These are phyloP conservation scores for Strix uralensis DNA, from an alignment of 2,113 vertebrate species.

Conservation along the genomic window DNA sequence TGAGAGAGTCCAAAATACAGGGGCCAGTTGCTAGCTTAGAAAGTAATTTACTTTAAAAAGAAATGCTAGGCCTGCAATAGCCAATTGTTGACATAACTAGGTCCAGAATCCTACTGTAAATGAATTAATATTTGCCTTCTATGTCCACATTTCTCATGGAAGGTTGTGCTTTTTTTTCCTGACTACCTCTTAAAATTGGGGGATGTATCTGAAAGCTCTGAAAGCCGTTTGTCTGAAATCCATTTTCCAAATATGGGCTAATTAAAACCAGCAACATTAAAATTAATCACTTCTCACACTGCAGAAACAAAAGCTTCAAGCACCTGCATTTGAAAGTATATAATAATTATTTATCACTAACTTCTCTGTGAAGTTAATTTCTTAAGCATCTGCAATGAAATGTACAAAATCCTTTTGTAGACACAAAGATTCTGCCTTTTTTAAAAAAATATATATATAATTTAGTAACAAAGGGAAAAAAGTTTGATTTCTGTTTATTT, in stretches of 20 bases:
- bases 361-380: background rate
- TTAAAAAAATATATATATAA: background rate
- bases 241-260: background rate
- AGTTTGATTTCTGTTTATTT: background rate
- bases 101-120: background rate
- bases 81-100: background rate
- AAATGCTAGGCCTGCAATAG: background rate
- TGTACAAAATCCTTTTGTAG: background rate
- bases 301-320: background rate
- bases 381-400: background rate
- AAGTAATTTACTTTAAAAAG: background rate
- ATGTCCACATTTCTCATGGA: background rate
- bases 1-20: background rate
- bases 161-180: background rate
- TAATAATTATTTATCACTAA: background rate
- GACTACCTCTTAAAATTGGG: background rate
- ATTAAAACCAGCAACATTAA: background rate
- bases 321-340: background rate
- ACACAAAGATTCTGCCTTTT: background rate
- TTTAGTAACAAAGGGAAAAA: background rate
- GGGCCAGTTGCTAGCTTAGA: background rate
- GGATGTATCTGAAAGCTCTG: background rate
- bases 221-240: background rate
- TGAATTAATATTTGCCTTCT: background rate
- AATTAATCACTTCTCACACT: background rate